Conservation (phyloP, 2,888 invertebrate species). For the Noctua janthina region DNA sequence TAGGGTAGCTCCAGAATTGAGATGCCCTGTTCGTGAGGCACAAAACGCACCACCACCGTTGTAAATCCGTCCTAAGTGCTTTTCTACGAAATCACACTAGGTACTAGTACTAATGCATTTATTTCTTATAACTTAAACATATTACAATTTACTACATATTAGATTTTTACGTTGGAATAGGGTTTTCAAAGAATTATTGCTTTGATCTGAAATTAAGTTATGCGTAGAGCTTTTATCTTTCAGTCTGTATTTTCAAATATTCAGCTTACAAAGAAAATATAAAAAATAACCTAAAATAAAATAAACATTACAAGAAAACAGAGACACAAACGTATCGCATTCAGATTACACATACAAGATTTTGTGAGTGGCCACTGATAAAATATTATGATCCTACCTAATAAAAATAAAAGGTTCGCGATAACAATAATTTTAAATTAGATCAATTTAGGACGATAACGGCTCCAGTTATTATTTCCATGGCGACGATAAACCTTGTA, state of each 20-base stretch:
- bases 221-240: not conserved
- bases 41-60: not conserved
- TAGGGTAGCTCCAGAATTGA: not conserved
- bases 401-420: conserved; percentile 88
- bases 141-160: conserved; percentile 11
- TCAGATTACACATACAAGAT: conserved; percentile 72
- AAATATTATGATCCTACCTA: conserved; percentile 84
- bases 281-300: conserved; percentile 7
- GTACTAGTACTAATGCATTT: not conserved
- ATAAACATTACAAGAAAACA: conserved; percentile 23
- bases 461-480: conserved; percentile 90
- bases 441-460: conserved; percentile 89
- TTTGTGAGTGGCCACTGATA: conserved; percentile 75
- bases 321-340: conserved; percentile 40
- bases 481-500: conserved; percentile 89
- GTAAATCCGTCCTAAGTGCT: conserved; percentile 1
- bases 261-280: not conserved
- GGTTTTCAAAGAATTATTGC: conserved; percentile 4
- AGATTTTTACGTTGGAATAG: not conserved
- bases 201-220: not conserved
- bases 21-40: not conserved
- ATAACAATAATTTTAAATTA: conserved; percentile 90
- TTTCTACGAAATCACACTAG: conserved; percentile 11
- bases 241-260: not conserved
- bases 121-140: conserved; percentile 2